phyloP scores from a whole-genome alignment of 2,113 vertebrate genomes.

The Anser cygnoides region DNA sequence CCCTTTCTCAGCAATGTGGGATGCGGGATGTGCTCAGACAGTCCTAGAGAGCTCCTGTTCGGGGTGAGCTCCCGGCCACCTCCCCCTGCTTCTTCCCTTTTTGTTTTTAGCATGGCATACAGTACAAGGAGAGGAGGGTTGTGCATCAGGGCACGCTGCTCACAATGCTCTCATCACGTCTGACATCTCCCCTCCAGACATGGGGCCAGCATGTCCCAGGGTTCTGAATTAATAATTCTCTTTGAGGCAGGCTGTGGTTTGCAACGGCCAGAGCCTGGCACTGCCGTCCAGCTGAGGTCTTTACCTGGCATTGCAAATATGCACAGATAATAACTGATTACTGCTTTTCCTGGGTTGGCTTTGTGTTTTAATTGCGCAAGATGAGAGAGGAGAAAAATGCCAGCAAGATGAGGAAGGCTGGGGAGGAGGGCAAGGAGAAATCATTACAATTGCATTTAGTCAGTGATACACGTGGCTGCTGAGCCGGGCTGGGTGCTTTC shows the following conservation, averaged over 20 bases:
- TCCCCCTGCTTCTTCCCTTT: not conserved
- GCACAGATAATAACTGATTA: not conserved
- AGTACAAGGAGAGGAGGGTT: not conserved
- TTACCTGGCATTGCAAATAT: slow-evolving; percentile 38
- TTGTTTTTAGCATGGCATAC: not conserved
- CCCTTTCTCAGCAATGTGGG: accelerated
- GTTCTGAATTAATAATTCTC: not conserved
- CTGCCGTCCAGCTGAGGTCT: not conserved
- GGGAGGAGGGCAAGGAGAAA: slow-evolving; percentile 9
- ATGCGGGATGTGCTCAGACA: not conserved
- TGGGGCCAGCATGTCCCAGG: not conserved
- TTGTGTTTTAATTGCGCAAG: slow-evolving; percentile 2
- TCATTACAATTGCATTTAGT: slow-evolving; percentile 21
- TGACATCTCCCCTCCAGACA: not conserved
- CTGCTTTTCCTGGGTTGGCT: not conserved
- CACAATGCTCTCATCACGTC: not conserved
- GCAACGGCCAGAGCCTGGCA: not conserved
- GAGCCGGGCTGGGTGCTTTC: slow-evolving; percentile 41
- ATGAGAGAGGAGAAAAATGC: slow-evolving; percentile 34
- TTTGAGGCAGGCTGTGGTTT: not conserved
- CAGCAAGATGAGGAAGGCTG: not conserved
- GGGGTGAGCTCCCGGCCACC: not conserved
- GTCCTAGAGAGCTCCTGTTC: not conserved
- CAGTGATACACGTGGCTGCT: slow-evolving; percentile 49
- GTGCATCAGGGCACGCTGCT: not conserved